Evolutionary conservation across 2,113 vertebrate genomes (phyloP).

Genomic region (cat (Felis catus)): DNA sequence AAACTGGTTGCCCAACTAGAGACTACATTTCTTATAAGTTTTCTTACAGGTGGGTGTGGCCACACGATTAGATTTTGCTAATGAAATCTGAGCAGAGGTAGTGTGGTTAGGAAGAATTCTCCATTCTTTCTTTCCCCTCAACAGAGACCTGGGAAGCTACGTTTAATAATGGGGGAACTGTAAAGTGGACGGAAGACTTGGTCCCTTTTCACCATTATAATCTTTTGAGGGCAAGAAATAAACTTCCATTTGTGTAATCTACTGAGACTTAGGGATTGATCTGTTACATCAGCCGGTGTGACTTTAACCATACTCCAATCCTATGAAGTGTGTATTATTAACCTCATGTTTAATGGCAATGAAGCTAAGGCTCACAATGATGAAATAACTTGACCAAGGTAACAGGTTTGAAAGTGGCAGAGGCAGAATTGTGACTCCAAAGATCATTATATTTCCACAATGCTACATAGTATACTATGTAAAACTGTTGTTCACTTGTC

Average conservation of each 20-base stretch:
- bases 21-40: not conserved
- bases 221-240: constrained; percentile 14
- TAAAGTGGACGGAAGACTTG: not conserved
- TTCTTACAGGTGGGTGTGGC: not conserved
- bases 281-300: not conserved
- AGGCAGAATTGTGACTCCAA: not conserved
- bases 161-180: not conserved
- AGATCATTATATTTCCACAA: not conserved
- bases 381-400: not conserved
- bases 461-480: not conserved
- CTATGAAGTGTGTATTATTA: not conserved
- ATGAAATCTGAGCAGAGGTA: not conserved
- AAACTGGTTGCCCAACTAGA: not conserved
- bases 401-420: not conserved
- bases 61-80: not conserved
- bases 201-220: not conserved
- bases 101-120: not conserved
- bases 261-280: not conserved
- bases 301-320: not conserved
- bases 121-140: not conserved
- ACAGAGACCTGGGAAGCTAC: not conserved
- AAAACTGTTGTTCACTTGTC: not conserved
- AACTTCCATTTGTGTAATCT: not conserved
- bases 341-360: not conserved
- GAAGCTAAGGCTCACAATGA: not conserved